A percentile compares a stretch with the other conserved stretches of the same genome.
These are phyloP conservation scores for Macrostomum cliftonense DNA, from an alignment of 2,888 invertebrate species.

Conservation along the genomic window DNA sequence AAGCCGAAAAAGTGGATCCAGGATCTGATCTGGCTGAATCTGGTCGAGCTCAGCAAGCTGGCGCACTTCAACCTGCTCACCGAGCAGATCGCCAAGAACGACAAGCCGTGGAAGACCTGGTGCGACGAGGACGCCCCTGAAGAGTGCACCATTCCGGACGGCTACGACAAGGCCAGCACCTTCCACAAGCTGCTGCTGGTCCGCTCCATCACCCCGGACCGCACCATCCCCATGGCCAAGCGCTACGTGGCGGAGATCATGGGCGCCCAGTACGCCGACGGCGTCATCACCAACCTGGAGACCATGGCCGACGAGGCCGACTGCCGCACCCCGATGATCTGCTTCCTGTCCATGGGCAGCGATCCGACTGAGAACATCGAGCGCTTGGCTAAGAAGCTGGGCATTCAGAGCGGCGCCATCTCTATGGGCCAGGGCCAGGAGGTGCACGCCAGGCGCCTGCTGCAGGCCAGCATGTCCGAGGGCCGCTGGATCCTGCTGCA, in stretches of 20 bases:
- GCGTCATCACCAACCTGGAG: slow-evolving; percentile 73
- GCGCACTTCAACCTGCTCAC: slow-evolving; percentile 35
- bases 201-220: slow-evolving; percentile 35
- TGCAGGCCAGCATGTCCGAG: slow-evolving; percentile 53
- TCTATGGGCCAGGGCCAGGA: slow-evolving; percentile 97
- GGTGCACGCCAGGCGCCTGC: slow-evolving; percentile 60
- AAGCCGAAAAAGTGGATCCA: slow-evolving; percentile 39
- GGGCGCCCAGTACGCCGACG: slow-evolving; percentile 50
- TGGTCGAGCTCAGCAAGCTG: slow-evolving; percentile 35
- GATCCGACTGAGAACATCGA: slow-evolving; percentile 89
- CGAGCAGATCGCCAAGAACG: slow-evolving; percentile 32
- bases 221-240: slow-evolving; percentile 36
- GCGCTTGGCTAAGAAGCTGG: slow-evolving; percentile 61
- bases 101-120: slow-evolving; percentile 39
- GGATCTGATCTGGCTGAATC: slow-evolving; percentile 38
- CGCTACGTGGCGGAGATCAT: slow-evolving; percentile 35
- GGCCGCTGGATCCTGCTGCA: slow-evolving; percentile 86
- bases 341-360: slow-evolving; percentile 77
- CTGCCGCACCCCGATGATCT: slow-evolving; percentile 66
- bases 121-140: slow-evolving; percentile 38
- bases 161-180: slow-evolving; percentile 24
- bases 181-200: slow-evolving; percentile 35
- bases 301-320: slow-evolving; percentile 72
- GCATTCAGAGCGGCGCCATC: slow-evolving; percentile 54
- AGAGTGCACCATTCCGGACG: slow-evolving; percentile 32